phyloP scores from a whole-genome alignment of 2,797 vertebrate species.

The Cyclura pinguis region DNA sequence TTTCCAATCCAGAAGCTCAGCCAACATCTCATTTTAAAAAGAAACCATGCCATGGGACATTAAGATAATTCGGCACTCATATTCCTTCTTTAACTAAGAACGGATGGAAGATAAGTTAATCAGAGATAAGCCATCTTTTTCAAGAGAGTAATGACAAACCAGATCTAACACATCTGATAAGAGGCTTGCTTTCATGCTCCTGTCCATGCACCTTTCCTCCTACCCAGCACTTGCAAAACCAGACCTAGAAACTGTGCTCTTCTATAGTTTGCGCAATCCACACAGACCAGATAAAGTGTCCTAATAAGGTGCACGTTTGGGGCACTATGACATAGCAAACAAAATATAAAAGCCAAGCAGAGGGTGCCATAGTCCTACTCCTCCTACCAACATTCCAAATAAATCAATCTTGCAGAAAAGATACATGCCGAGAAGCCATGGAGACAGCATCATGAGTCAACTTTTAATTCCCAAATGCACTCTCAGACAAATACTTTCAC shows the following conservation, averaged over 20 bases:
- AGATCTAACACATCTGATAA: slow-evolving; percentile 17
- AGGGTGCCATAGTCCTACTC: background rate
- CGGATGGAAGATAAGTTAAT: background rate
- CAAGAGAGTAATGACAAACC: background rate
- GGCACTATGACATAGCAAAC: background rate
- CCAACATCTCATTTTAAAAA: background rate
- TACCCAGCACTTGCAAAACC: slow-evolving; percentile 15
- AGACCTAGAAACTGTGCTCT: slow-evolving; percentile 14
- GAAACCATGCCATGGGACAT: background rate
- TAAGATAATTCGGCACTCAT: background rate
- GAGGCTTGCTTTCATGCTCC: background rate
- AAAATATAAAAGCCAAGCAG: background rate
- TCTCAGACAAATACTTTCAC: background rate
- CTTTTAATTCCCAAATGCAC: background rate
- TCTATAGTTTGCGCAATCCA: background rate
- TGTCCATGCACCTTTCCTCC: background rate
- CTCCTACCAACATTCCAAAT: background rate
- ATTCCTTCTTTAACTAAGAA: background rate
- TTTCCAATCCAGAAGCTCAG: too few relatives aligned
- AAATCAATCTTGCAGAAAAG: slow-evolving; percentile 2
- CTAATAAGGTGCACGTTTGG: background rate
- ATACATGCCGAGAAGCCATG: background rate
- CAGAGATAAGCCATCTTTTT: background rate
- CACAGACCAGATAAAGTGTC: background rate
- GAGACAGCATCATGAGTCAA: background rate